Conservation (phyloP, 2,113 vertebrate species). For the Aspiorhynchus laticeps region DNA sequence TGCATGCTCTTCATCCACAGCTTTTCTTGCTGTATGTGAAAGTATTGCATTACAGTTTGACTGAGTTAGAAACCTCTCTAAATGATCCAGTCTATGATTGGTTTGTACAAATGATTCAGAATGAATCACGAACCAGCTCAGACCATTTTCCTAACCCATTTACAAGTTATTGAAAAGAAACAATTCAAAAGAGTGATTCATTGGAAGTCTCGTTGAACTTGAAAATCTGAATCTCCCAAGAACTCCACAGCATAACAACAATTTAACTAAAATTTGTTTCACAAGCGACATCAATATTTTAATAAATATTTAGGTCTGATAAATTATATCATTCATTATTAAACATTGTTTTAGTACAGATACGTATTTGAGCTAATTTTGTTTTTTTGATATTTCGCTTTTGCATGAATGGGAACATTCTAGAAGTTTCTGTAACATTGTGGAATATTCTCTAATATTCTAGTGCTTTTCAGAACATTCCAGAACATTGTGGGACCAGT, state of each 20-base stretch:
- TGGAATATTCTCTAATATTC: no score
- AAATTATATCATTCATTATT: no score
- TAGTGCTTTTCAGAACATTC: no score
- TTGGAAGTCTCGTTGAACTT: background rate
- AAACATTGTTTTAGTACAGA: no score
- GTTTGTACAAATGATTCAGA: background rate
- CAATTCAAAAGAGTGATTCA: background rate
- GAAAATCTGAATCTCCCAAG: background rate
- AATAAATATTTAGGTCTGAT: no score
- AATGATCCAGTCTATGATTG: background rate
- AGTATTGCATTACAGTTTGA: background rate
- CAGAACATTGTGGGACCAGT: no score
- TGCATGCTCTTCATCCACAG: background rate
- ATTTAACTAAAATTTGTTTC: no score
- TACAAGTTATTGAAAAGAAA: background rate
- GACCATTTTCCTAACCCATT: background rate
- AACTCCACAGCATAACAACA: background rate
- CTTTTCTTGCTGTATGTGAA: background rate
- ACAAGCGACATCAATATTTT: no score
- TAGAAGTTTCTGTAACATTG: no score
- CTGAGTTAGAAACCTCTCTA: background rate
- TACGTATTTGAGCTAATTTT: no score
- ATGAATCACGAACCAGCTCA: background rate
- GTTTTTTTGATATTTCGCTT: no score
- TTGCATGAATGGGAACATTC: no score